Evolutionary conservation across 2,888 invertebrate genomes (phyloP), one percentile per base, ranked within the genome.

Genomic region (Phengaris arion): DNA sequence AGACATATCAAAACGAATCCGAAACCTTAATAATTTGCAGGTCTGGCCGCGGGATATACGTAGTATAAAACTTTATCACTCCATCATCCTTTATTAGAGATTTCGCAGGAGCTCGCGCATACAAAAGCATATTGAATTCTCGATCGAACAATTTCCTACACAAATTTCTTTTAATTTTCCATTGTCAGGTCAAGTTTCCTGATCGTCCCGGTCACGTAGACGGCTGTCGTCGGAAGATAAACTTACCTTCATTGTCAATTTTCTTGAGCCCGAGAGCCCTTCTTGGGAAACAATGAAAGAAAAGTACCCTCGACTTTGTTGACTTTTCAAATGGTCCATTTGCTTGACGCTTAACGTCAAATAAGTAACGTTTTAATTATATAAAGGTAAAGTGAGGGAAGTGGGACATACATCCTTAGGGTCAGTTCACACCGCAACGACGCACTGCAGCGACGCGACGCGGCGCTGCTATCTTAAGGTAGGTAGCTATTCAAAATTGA

Each of bases 161-260:
- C 89, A 86, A 90, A 87, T 86, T 89, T 83, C 81, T 89, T 90
- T 91, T 90, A 89, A 90, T 90, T 87, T 86, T 85, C 84, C 86
- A 87, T 89, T 89, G 89, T 89, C 82, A 84, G 82, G 79, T 80
- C 81, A 80, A 80, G 81, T 82, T 78, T 80, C 78, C 85, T 89
- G 89, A 90, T 89, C 85, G 87, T 87, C 90, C 91, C 87, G 86
- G 88, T 91, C 91, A 92, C 91, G 91, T 91, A 87, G 89, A 89
- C 87, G 89, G 89, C 90, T 90, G 91, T 89, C 90, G 85, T 85
- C 84, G 84, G 85, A 91, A 91, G 90, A 91, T 92, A 91, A 92
- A 92, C 89, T 90, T 89, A 91, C 91, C 90, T 90, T 90, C 91
- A 92, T 92, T 91, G 91, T 89, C 91, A 91, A 92, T 92, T 91